Evolutionary conservation across 2,888 invertebrate genomes (phyloP), one percentile per base, ranked within the genome.

Genomic region (Bombylius major): DNA sequence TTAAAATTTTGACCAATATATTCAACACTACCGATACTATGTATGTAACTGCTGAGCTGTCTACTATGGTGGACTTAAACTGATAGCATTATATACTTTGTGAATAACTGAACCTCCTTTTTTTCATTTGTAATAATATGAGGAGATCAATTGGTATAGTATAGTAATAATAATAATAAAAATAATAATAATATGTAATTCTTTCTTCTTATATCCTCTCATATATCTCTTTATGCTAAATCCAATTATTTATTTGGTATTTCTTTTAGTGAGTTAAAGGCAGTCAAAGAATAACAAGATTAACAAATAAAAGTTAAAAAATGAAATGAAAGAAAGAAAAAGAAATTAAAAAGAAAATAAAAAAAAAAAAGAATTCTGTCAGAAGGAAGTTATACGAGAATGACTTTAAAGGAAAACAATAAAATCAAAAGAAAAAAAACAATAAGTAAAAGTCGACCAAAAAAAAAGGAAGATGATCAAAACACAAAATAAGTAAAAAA

Each of bases 241-340:
- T 54, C 56, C 56, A 57, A 57, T 57, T 57, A 57, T 57, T 57
- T 57, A 57, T 57, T 57, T 57, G 56, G 56, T 51, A 56, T 56
- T 56, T 54, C 53, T 54, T 36, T 50, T 49, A 50, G 56, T 54
- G 51, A 53, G 51, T 57, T 56, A 53, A 51, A 33, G 32, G 14
- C 44, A 48, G 33, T 32, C 50, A 50, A 34, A 34, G 14, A 36
- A n/a, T 23, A 47, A 47, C 23, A 48, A 32, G 48, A 13, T 48
- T 48, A 32, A 32, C 32, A 12, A 32, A 32, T 32, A 33, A 51
- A 42, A 47, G 51, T 47, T 47, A 47, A 46, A 45, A 55, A 50
- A 51, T 51, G 44, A 51, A 50, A 46, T 50, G 47, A 50, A 55
- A 47, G 23, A 23, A 23, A 23, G 23, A 23, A 23, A 23, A 36